Base-by-base conservation (phyloP, 1,140 invertebrate genomes). In the Rhyzopertha dominica region DNA sequence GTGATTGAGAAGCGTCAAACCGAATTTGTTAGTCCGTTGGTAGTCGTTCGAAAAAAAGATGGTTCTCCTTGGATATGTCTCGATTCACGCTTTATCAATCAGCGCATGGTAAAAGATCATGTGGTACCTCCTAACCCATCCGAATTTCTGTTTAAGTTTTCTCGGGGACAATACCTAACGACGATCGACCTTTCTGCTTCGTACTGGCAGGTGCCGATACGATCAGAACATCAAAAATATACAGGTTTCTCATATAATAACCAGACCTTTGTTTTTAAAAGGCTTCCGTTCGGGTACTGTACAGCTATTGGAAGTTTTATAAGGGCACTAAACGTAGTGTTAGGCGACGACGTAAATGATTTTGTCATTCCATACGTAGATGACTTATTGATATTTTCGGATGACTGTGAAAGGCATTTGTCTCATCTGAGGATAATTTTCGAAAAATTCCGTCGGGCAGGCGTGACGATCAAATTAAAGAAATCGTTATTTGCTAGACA, bases 31-130 rank as follows among this genome's bases (percentile, higher is more conserved):
- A 32, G 24, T 31, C 26, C 38, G 22, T 0, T 41, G 18, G 28
- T 41, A 10, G 38, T 41, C n/a, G 38, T 41, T 9, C 26, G 18
- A 41, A 41, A 41, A 30, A 41, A 41, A 34, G 38, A 41, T 41
- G 13, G n/a, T 12, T 12, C 19, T 13, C 23, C 22, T 1, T 16
- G 38, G 18, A 18, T 41, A 1, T 41, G 38, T 34, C 7, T 41
- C 13, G 38, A 41, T 30, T 22, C 38, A n/a, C 22, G 38, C 7
- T 30, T 32, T 16, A 8, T 41, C n/a, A 41, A 41, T 35, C 16
- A 10, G 12, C 8, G 25, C 7, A 41, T 41, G 38, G 26, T 41
- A 13, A 31, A 41, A 17, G 38, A 41, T 30, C 26, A 41, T 31
- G 24, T 41, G 10, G 10, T 41, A 5, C 38, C 38, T 7, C 38